Conservation (phyloP, 1,140 invertebrate genomes). For the Sycophaga agraensis region DNA sequence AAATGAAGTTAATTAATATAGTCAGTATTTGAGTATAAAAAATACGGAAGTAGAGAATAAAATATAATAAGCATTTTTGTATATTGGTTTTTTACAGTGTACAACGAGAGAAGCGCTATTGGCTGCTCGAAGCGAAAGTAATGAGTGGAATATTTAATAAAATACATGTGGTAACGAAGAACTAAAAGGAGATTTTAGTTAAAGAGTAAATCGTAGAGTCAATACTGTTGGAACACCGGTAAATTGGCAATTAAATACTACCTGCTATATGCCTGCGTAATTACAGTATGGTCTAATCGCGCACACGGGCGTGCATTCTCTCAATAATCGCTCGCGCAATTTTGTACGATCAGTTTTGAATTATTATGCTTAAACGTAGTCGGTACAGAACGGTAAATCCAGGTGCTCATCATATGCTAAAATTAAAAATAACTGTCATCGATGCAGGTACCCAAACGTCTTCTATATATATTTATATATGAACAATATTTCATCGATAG, state of each 20-base stretch:
- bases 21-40: constrained; percentile 16
- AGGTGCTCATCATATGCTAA: background rate
- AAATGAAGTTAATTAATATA: background rate
- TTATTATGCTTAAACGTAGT: constrained; percentile 5
- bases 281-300: background rate
- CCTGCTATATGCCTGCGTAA: constrained; percentile 11
- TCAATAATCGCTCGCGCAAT: constrained; percentile 1
- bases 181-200: background rate
- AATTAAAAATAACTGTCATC: constrained; percentile 21
- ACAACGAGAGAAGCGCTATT: background rate
- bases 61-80: background rate
- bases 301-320: background rate
- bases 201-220: constrained; percentile 6
- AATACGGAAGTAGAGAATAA: constrained; percentile 4
- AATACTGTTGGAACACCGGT: constrained; percentile 27
- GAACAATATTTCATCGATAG: constrained; percentile 12
- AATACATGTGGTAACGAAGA: constrained; percentile 18
- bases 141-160: background rate
- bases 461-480: constrained; percentile 18
- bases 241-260: constrained; percentile 24
- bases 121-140: background rate
- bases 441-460: constrained; percentile 23
- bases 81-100: background rate
- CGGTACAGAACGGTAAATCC: background rate
- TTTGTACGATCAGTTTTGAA: constrained; percentile 22